Evolutionary conservation across 2,888 invertebrate genomes (phyloP), one percentile per base, ranked within the genome.

Genomic region (Ophraella communa): DNA sequence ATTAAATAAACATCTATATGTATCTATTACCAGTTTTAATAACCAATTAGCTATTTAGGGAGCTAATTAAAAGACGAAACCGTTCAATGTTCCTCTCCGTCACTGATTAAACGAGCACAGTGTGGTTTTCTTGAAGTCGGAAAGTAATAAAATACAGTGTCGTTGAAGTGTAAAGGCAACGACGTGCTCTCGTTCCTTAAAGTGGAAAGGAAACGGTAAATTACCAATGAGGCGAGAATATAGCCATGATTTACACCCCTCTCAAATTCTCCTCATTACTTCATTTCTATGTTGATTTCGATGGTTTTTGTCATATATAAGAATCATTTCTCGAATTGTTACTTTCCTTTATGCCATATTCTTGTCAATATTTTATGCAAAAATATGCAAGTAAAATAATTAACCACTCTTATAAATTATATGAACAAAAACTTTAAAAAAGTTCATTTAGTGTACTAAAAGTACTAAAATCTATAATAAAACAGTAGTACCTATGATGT

Each of bases 91-190:
- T 7, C 14, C 7, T 30, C 57, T 49, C 57, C 65, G 62, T 49
- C 65, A 18, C 44, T 62, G 65, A 57, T 53, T 65, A 51, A 47
- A n/a, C n/a, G 49, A 47, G 61, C 57, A 62, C 62, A 42, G 39
- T 57, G 65, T 21, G 65, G 65, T 65, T 62, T 65, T 61, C 61
- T 45, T 27, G 23, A 35, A 58, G 62, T 65, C 65, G 62, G 58
- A 76, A 75, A 75, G 77, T 77, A 79, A 79, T 79, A 79, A 79
- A 79, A 77, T 76, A 78, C 78, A 76, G 73, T 77, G 77, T 76
- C 77, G 76, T 71, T 78, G 76, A 76, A 78, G 78, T 78, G 78
- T 78, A 75, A 78, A 79, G 77, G 74, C 73, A 73, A 75, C 76
- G 77, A 76, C 76, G 77, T 76, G 75, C 75, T 75, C 75, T 77